phyloP scores from a whole-genome alignment of 1,140 invertebrate genomes.

The Halictus rubicundus region DNA sequence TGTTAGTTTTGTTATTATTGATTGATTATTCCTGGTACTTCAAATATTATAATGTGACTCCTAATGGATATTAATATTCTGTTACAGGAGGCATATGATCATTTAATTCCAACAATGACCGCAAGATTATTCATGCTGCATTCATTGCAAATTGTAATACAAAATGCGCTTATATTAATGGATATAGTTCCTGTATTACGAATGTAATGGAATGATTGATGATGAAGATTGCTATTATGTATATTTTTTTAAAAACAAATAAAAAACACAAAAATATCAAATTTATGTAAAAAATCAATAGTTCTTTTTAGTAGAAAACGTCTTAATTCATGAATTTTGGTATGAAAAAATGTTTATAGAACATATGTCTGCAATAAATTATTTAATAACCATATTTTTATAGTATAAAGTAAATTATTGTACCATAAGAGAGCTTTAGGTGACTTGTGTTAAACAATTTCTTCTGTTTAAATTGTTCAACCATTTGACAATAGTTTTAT shows the following conservation, averaged over 20 bases:
- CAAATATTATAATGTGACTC: constrained; percentile 20
- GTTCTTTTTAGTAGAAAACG: background rate
- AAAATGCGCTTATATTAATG: constrained; percentile 83
- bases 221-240: background rate
- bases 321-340: too few relatives aligned
- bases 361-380: background rate
- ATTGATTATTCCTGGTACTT: constrained; percentile 6
- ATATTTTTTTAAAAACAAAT: constrained; percentile 3
- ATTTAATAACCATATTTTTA: background rate
- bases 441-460: too few relatives aligned
- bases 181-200: constrained; percentile 83
- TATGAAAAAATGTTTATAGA: too few relatives aligned
- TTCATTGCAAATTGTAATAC: constrained; percentile 83
- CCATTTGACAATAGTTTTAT: background rate
- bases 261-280: background rate
- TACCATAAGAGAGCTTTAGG: too few relatives aligned
- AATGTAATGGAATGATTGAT: constrained; percentile 80
- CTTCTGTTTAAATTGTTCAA: too few relatives aligned
- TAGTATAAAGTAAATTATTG: background rate
- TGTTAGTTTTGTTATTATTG: constrained; percentile 76
- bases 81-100: constrained; percentile 82
- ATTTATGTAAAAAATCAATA: background rate
- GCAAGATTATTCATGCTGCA: constrained; percentile 85
- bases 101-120: constrained; percentile 84
- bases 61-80: constrained; percentile 43